These are phyloP conservation scores for Callinectes sapidus DNA, from an alignment of 2,888 invertebrate genomes.

Conservation along the genomic window DNA sequence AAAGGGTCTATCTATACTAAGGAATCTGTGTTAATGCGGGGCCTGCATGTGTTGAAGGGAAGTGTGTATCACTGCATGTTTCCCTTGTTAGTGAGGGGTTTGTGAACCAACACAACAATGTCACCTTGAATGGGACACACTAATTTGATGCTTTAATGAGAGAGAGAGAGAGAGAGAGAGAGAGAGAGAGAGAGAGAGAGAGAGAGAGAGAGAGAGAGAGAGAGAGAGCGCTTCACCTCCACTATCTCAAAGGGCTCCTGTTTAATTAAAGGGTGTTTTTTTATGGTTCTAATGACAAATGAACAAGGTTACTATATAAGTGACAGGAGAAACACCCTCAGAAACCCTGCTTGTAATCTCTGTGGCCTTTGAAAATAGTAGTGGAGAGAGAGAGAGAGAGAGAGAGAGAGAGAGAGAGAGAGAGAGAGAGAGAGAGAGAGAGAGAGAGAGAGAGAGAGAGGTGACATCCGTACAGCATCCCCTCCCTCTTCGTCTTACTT, in stretches of 20 bases:
- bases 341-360: no score
- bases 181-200: constrained; percentile 35
- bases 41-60: not conserved
- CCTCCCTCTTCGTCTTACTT: not conserved
- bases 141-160: not conserved
- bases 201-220: no score
- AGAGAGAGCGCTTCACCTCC: no score
- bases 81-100: not conserved
- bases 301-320: no score
- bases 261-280: no score
- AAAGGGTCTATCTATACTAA: no score
- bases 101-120: not conserved
- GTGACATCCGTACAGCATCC: not conserved
- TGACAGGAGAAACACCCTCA: no score
- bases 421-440: constrained; percentile 18
- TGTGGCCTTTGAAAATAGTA: no score
- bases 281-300: no score
- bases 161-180: constrained; percentile 4
- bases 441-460: constrained; percentile 24
- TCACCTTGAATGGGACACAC: not conserved
- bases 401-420: constrained; percentile 6
- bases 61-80: not conserved
- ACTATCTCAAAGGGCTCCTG: no score
- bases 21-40: no score
- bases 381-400: no score